These are phyloP conservation scores for Achlya flavicornis DNA, from an alignment of 2,888 invertebrate genomes.

Conservation along the genomic window DNA sequence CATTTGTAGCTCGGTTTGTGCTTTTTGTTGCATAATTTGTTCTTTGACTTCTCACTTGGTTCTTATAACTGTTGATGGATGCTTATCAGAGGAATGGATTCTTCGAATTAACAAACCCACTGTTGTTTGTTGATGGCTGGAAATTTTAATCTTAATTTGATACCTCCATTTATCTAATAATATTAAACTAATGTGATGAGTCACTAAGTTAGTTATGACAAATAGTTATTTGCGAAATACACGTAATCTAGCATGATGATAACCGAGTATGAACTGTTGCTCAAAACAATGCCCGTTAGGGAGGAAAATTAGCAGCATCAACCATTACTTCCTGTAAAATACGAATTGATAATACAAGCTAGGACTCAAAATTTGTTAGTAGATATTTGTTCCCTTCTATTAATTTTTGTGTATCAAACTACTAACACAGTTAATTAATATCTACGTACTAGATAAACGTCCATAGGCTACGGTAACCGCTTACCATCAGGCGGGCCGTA, in stretches of 20 bases:
- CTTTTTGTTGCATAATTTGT: constrained; percentile 71
- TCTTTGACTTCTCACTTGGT: constrained; percentile 58
- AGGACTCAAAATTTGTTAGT: not conserved
- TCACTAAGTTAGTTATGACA: not conserved
- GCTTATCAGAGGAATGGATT: constrained; percentile 77
- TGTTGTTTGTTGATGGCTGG: constrained; percentile 68
- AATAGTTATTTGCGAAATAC: not conserved
- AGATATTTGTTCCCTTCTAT: not conserved
- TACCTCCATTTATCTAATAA: not conserved
- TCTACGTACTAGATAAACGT: no score
- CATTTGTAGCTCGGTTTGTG: constrained; percentile 78
- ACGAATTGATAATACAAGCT: constrained; percentile 11
- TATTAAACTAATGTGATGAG: not conserved
- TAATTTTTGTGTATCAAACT: no score
- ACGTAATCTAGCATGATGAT: constrained; percentile 32
- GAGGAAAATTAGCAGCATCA: constrained; percentile 32
- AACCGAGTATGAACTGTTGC: constrained; percentile 45
- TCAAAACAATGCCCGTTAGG: not conserved
- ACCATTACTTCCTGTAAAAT: constrained; percentile 43
- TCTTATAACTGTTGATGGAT: constrained; percentile 37
- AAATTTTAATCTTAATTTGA: constrained; percentile 32
- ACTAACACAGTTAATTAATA: no score
- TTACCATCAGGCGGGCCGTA: no score
- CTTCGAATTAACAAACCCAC: constrained; percentile 70
- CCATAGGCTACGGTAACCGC: no score